Conservation (phyloP, 2,888 invertebrate genomes). For the Bembecia ichneumoniformis region DNA sequence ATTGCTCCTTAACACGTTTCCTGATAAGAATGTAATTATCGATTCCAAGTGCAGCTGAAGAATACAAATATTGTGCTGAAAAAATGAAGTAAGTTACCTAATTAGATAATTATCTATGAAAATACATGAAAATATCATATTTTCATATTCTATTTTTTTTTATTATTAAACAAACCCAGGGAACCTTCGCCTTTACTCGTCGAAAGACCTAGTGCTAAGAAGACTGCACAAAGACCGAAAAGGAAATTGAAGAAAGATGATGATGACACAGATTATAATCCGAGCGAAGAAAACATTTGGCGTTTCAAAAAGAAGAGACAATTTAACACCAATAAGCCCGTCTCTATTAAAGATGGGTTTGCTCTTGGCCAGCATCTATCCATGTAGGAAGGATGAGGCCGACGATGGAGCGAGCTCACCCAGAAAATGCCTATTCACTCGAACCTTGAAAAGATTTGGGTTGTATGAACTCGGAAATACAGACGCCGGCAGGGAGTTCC, state of each 20-base stretch:
- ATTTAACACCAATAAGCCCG: not conserved
- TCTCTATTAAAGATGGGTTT: not conserved
- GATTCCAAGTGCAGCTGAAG: slow-evolving; percentile 74
- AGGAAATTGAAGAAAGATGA: slow-evolving; percentile 29
- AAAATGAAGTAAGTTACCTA: not conserved
- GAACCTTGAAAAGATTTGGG: too few relatives aligned
- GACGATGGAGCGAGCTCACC: too few relatives aligned
- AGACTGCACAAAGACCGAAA: slow-evolving; percentile 6
- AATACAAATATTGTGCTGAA: slow-evolving; percentile 49
- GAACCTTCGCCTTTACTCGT: slow-evolving; percentile 4
- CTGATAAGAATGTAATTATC: slow-evolving; percentile 71
- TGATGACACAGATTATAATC: slow-evolving; percentile 55
- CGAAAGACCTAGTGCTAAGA: slow-evolving; percentile 8
- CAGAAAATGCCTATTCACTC: too few relatives aligned
- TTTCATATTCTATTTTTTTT: too few relatives aligned
- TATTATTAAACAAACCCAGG: too few relatives aligned
- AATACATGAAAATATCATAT: too few relatives aligned
- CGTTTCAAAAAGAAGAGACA: not conserved
- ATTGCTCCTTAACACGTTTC: slow-evolving; percentile 71
- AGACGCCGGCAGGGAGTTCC: too few relatives aligned
- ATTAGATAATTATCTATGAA: too few relatives aligned
- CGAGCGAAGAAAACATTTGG: slow-evolving; percentile 23
- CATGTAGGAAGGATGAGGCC: too few relatives aligned
- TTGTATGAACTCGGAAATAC: too few relatives aligned
- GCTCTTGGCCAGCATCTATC: too few relatives aligned